Conservation (phyloP, 2,113 vertebrate species). For the Hyperopisus bebe region DNA sequence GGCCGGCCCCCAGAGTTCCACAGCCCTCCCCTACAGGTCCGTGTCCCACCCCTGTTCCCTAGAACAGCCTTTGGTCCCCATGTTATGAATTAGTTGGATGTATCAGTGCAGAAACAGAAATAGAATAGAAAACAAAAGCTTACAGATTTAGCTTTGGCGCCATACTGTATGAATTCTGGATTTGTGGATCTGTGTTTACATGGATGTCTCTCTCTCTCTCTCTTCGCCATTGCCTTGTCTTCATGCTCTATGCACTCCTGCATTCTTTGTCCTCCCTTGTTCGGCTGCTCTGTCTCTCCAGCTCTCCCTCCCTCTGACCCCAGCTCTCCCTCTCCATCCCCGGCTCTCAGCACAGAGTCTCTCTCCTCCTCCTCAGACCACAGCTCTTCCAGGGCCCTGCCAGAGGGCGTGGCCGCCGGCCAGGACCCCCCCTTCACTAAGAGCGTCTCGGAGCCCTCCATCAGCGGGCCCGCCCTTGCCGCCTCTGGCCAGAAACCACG, state of each 20-base stretch:
- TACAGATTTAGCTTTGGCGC: background rate
- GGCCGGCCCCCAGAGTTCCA: slow-evolving; percentile 75
- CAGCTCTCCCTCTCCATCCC: slow-evolving; percentile 80
- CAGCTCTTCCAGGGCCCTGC: slow-evolving; percentile 54
- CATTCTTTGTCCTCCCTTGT: slow-evolving; percentile 11
- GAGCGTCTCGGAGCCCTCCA: slow-evolving; percentile 77
- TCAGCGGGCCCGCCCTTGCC: slow-evolving; percentile 56
- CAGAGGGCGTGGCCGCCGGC: slow-evolving; percentile 29
- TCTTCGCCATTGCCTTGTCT: slow-evolving; percentile 23
- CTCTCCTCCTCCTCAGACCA: slow-evolving; percentile 71
- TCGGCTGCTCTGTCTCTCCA: slow-evolving; percentile 32
- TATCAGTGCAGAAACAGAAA: background rate
- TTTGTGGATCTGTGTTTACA: slow-evolving; percentile 11
- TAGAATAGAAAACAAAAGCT: background rate
- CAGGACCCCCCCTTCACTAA: slow-evolving; percentile 58
- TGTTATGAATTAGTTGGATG: background rate
- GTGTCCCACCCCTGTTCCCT: slow-evolving; percentile 19
- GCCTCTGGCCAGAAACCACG: slow-evolving; percentile 39
- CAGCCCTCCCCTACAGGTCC: slow-evolving; percentile 44
- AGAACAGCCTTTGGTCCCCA: background rate
- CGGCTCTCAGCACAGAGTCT: slow-evolving; percentile 86
- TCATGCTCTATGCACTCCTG: background rate
- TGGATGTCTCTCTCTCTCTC: slow-evolving; percentile 15
- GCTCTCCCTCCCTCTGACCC: slow-evolving; percentile 68
- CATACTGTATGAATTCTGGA: background rate